These are phyloP conservation scores for Drosophila peninsularis DNA, from an alignment of 2,888 invertebrate genomes.

Conservation along the genomic window DNA sequence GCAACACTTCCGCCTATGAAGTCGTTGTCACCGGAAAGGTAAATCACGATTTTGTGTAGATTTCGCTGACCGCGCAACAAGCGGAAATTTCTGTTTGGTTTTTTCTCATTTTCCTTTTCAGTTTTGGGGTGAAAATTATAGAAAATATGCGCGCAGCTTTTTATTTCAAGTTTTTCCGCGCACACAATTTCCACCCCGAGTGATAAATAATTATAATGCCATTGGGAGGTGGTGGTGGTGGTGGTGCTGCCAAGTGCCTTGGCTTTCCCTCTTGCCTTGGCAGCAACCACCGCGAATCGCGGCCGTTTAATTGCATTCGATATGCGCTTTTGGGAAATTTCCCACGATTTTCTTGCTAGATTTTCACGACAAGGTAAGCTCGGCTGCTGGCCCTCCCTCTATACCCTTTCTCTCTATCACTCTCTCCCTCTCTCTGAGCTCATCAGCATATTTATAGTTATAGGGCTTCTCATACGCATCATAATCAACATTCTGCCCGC, in stretches of 20 bases:
- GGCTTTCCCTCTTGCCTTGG: not conserved
- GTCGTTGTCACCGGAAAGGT: conserved; percentile 78
- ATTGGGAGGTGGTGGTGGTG: conserved; percentile 21
- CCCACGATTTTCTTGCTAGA: conserved; percentile 76
- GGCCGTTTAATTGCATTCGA: conserved; percentile 77
- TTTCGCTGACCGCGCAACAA: conserved; percentile 73
- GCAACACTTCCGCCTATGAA: conserved; percentile 64
- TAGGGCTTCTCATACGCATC: conserved; percentile 42
- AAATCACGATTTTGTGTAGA: conserved; percentile 72
- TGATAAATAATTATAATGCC: conserved; percentile 24
- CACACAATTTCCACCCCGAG: conserved; percentile 46
- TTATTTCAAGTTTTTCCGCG: conserved; percentile 44
- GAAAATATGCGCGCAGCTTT: conserved; percentile 68
- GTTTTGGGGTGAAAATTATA: conserved; percentile 69
- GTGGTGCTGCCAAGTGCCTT: conserved; percentile 47
- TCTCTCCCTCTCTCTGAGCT: conserved; percentile 11
- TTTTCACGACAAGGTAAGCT: conserved; percentile 54
- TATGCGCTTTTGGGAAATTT: conserved; percentile 78
- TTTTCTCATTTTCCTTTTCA: not conserved
- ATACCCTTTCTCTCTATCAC: not conserved
- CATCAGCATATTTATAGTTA: conserved; percentile 41
- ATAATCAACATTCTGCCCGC: conserved; percentile 67
- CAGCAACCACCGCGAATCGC: conserved; percentile 71
- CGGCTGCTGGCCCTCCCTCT: conserved; percentile 28
- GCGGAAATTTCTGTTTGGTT: conserved; percentile 56